These are phyloP conservation scores for Periphyllus acericola DNA, from an alignment of 2,888 invertebrate genomes.

Conservation along the genomic window DNA sequence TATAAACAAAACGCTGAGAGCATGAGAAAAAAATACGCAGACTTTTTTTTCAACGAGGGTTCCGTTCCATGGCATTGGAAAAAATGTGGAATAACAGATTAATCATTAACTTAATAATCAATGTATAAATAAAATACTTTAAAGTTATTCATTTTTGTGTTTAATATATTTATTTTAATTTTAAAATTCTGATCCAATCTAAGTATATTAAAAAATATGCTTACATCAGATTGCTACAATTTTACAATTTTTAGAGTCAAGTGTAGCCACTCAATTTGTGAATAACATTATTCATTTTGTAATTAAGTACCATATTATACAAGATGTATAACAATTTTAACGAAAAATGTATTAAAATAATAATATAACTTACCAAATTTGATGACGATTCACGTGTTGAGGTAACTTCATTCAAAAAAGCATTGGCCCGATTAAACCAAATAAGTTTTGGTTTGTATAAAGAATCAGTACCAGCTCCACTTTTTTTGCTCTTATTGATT, in stretches of 20 bases:
- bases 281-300: slow-evolving; percentile 29
- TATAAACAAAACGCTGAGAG: slow-evolving; percentile 20
- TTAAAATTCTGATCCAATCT: slow-evolving; percentile 24
- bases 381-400: slow-evolving; percentile 21
- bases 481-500: slow-evolving; percentile 32
- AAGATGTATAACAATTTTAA: slow-evolving; percentile 33
- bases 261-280: slow-evolving; percentile 19
- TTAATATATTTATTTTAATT: slow-evolving; percentile 21
- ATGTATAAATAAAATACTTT: slow-evolving; percentile 22
- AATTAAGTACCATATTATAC: slow-evolving; percentile 39
- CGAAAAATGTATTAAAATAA: slow-evolving; percentile 23
- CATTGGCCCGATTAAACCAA: slow-evolving; percentile 33
- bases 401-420: slow-evolving; percentile 48
- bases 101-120: slow-evolving; percentile 22
- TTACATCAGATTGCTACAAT: slow-evolving; percentile 31
- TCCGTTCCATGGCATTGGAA: slow-evolving; percentile 29
- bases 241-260: slow-evolving; percentile 31
- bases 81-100: slow-evolving; percentile 34
- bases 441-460: slow-evolving; percentile 47
- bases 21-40: slow-evolving; percentile 27
- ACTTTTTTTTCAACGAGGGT: slow-evolving; percentile 26
- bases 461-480: slow-evolving; percentile 26
- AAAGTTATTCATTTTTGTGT: slow-evolving; percentile 31
- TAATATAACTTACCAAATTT: slow-evolving; percentile 37
- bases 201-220: slow-evolving; percentile 31